These are phyloP conservation scores for Danionella dracula DNA, from an alignment of 2,797 vertebrate genomes.

Conservation along the genomic window DNA sequence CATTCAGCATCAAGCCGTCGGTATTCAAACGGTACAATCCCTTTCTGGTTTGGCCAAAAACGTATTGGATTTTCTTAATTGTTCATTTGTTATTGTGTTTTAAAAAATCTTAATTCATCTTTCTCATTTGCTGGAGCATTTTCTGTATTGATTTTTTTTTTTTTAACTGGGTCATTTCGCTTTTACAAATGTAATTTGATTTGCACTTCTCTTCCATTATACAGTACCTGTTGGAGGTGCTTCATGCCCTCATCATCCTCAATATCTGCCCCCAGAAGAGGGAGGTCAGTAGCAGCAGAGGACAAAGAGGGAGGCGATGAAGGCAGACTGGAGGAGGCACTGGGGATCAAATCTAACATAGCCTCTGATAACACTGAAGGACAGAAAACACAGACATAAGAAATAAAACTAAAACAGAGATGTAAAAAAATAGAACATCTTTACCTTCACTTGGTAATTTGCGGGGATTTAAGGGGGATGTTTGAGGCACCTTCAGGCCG, in stretches of 20 bases:
- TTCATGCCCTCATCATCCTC: conserved; percentile 94
- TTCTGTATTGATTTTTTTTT: too few species aligned
- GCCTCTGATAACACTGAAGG: conserved; percentile 42
- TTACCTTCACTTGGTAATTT: conserved; percentile 63
- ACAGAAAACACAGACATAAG: too few species aligned
- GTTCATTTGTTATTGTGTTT: too few species aligned
- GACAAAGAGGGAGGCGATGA: conserved; percentile 67
- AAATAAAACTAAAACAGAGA: conserved; percentile 4
- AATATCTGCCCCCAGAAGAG: conserved; percentile 75
- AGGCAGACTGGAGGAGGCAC: conserved; percentile 63
- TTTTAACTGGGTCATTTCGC: too few species aligned
- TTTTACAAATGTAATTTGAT: too few species aligned
- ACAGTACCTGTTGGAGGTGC: conserved; percentile 84
- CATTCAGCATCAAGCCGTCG: too few species aligned
- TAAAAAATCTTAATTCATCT: too few species aligned
- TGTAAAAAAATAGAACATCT: conserved; percentile 3
- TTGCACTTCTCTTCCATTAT: not conserved
- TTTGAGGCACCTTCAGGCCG: conserved; percentile 48
- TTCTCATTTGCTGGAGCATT: too few species aligned
- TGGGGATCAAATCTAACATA: conserved; percentile 62
- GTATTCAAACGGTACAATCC: too few species aligned
- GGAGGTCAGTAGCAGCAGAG: conserved; percentile 69
- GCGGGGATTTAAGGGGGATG: conserved; percentile 56
- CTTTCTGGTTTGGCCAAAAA: too few species aligned
- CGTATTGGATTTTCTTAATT: too few species aligned